Percentiles rank a stretch among this genome's conserved stretches.
phyloP scores from a whole-genome alignment of 2,888 invertebrate genomes.

The Euclidia mi region DNA sequence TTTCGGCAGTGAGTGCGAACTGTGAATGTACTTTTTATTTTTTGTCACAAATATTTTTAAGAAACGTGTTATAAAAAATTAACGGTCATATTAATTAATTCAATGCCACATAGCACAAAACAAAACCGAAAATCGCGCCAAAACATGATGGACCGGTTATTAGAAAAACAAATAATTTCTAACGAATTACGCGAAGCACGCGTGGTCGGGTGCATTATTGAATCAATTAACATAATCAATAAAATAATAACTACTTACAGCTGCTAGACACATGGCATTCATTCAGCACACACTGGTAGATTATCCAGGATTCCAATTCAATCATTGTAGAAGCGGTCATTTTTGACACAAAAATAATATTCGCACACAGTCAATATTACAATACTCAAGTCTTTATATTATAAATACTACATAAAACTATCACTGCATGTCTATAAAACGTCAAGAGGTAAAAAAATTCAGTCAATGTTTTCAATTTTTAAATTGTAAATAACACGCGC shows the following conservation, averaged over 20 bases:
- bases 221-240: conserved; percentile 32
- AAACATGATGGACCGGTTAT: too few species aligned
- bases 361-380: conserved; percentile 66
- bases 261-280: conserved; percentile 92
- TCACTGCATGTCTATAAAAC: conserved; percentile 58
- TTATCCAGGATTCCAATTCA: conserved; percentile 92
- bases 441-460: conserved; percentile 59
- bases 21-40: too few species aligned
- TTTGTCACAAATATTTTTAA: too few species aligned
- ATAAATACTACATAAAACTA: conserved; percentile 56
- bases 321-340: conserved; percentile 91
- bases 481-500: conserved; percentile 72
- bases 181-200: conserved; percentile 23
- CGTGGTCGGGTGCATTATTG: conserved; percentile 24
- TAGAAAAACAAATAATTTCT: not conserved
- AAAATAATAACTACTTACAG: conserved; percentile 87
- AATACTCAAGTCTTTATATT: conserved; percentile 49
- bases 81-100: too few species aligned
- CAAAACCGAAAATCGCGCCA: too few species aligned
- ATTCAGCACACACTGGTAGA: conserved; percentile 92
- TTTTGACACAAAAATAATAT: conserved; percentile 64
- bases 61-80: too few species aligned
- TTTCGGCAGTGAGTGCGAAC: too few species aligned
- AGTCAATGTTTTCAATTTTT: conserved; percentile 67
- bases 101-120: too few species aligned